Conservation (phyloP, 2,888 invertebrate species). For the Arrhopalites spinosus region DNA sequence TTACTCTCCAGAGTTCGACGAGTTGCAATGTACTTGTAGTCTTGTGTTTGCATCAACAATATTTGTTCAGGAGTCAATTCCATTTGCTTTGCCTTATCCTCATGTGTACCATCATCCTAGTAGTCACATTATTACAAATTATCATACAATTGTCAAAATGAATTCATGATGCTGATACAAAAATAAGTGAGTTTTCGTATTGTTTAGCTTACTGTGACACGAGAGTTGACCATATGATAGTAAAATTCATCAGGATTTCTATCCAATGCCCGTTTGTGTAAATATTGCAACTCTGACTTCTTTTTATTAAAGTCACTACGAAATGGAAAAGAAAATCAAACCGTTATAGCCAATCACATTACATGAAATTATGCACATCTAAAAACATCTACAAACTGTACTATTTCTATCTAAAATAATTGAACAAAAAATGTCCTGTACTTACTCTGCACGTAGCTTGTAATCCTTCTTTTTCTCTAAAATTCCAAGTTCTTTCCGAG, state of each 20-base stretch:
- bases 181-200: not conserved
- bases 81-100: constrained; percentile 69
- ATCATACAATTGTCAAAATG: not conserved
- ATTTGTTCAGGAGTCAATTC: constrained; percentile 83
- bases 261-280: constrained; percentile 83
- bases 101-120: constrained; percentile 61
- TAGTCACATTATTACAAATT: not conserved
- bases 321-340: constrained; percentile 35
- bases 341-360: constrained; percentile 12
- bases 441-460: constrained; percentile 68
- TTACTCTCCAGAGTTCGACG: constrained; percentile 82
- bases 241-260: constrained; percentile 99
- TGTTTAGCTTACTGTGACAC: constrained; percentile 62
- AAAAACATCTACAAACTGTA: not conserved
- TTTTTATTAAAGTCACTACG: constrained; percentile 77
- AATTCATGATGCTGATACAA: not conserved
- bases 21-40: constrained; percentile 84
- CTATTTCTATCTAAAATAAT: not conserved
- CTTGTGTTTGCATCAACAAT: constrained; percentile 87
- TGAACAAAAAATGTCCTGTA: not conserved
- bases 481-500: constrained; percentile 76
- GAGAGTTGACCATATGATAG: constrained; percentile 94
- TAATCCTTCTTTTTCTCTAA: constrained; percentile 91
- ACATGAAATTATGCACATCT: not conserved
- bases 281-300: constrained; percentile 76